Conservation (phyloP, 1,140 invertebrate species). For the Phymorhynchus buccinoides region DNA sequence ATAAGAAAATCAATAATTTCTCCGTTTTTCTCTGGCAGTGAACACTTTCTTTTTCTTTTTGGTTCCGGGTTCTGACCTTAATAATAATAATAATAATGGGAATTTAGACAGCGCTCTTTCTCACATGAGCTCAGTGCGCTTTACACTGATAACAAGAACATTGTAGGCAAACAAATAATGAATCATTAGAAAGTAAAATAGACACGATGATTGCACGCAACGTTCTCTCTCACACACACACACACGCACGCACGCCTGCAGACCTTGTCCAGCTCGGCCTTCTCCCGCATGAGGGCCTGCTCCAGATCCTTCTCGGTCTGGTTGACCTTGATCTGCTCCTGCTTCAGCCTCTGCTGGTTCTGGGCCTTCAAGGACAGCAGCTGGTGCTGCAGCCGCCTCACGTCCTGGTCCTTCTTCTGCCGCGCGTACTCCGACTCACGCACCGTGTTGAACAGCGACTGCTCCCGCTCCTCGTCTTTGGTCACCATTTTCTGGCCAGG, state of each 20-base stretch:
- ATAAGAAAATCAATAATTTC: too few species aligned
- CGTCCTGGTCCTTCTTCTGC: constrained; percentile 67
- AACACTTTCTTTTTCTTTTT: too few species aligned
- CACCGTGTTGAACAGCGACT: constrained; percentile 62
- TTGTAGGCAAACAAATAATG: too few species aligned
- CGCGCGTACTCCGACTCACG: constrained; percentile 65
- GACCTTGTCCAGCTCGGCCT: constrained; percentile 68
- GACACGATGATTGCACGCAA: too few species aligned
- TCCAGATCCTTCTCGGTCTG: constrained; percentile 62
- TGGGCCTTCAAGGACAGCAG: constrained; percentile 58
- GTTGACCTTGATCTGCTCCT: constrained; percentile 53
- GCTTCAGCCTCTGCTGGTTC: constrained; percentile 61
- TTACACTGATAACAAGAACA: too few species aligned
- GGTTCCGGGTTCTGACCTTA: too few species aligned
- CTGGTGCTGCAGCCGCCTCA: constrained; percentile 57
- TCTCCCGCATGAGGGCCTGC: constrained; percentile 62
- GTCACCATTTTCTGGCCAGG: constrained; percentile 63
- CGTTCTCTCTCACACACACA: background rate
- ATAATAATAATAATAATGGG: too few species aligned
- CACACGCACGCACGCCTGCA: constrained; percentile 3
- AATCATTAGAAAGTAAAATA: too few species aligned
- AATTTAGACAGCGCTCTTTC: too few species aligned
- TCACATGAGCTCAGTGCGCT: too few species aligned
- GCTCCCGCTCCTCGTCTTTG: constrained; percentile 66
- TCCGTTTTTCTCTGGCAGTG: too few species aligned